Evolutionary conservation across 2,888 invertebrate species (phyloP).

Genomic region (Himalopsyche tibetana): DNA sequence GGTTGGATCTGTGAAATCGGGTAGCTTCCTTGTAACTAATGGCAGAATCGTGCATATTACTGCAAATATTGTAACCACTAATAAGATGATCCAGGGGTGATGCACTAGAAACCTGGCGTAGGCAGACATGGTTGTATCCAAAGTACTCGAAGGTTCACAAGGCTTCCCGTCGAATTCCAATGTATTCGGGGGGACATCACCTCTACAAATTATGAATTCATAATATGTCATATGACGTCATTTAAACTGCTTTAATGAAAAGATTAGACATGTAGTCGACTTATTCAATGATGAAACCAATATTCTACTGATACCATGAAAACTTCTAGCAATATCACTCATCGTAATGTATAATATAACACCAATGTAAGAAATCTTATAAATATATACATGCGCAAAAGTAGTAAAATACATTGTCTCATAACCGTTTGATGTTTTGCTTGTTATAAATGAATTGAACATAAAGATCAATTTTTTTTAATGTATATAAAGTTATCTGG

Average conservation of each 20-base stretch:
- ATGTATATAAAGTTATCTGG: neutral
- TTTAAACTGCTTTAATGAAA: too few relatives aligned
- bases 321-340: too few relatives aligned
- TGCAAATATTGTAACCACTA: slow-evolving; percentile 72
- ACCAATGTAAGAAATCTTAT: too few relatives aligned
- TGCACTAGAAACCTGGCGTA: slow-evolving; percentile 76
- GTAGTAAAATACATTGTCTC: too few relatives aligned
- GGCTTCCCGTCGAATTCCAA: slow-evolving; percentile 57
- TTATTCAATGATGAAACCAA: too few relatives aligned
- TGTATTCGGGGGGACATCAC: slow-evolving; percentile 62
- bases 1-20: slow-evolving; percentile 92
- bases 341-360: too few relatives aligned
- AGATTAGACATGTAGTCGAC: too few relatives aligned
- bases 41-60: slow-evolving; percentile 73
- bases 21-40: slow-evolving; percentile 78
- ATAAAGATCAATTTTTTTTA: neutral
- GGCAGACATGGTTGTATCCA: slow-evolving; percentile 75
- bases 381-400: too few relatives aligned
- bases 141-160: slow-evolving; percentile 49
- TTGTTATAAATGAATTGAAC: too few relatives aligned
- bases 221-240: neutral
- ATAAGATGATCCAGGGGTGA: slow-evolving; percentile 73
- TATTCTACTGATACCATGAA: too few relatives aligned
- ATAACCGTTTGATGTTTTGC: too few relatives aligned
- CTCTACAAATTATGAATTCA: slow-evolving; percentile 52